Evolutionary conservation across 1,140 invertebrate species (phyloP), one percentile per base, ranked within the genome.

Genomic region (Venturia canescens): DNA sequence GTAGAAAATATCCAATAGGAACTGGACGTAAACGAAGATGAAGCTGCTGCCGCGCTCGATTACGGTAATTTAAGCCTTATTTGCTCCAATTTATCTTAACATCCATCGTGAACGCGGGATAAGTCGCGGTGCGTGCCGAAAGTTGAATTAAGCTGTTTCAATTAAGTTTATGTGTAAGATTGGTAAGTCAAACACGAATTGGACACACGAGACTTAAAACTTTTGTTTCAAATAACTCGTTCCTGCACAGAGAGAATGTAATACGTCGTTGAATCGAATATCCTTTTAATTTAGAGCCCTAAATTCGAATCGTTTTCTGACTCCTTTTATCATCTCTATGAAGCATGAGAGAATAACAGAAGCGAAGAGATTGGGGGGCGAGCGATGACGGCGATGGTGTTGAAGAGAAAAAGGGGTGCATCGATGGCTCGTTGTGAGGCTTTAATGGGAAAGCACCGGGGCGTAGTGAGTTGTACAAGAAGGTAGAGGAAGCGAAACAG

Each of bases 51-150:
- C 76, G 81, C 79, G 23, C 71, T 74, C 71, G 50, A 81, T 80
- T 84, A 83, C 75, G 69, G 69, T 76, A 79, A 80, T 78, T 82
- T 80, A 82, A 75, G 69, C 71, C 79, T 81, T 82, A 84, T 84
- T 82, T 81, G 77, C 81, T 84, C 66, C 78, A 84, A 84, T 84
- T 84, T 81, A 84, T 84, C 81, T 81, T 81, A 44, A 83, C 80
- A 81, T 84, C 44, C 71, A 84, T 80, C 50, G 63, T 70, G 18
- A 11, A 44, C 75, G 71, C 44, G 57, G 31, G 16, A 23, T 29
- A 13, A 57, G 75, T 78, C 70, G 66, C 5, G 63, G 80, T 81
- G 48, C 79, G 66, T 76, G 60, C 80, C 72, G 72, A 60, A 38
- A 66, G 60, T 78, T 66, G 60, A 80, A 80, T 80, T 66, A 34